Percentiles rank a stretch among this genome's conserved stretches.
These are phyloP conservation scores for Agrotis segetum DNA, from an alignment of 2,888 invertebrate species.

Conservation along the genomic window DNA sequence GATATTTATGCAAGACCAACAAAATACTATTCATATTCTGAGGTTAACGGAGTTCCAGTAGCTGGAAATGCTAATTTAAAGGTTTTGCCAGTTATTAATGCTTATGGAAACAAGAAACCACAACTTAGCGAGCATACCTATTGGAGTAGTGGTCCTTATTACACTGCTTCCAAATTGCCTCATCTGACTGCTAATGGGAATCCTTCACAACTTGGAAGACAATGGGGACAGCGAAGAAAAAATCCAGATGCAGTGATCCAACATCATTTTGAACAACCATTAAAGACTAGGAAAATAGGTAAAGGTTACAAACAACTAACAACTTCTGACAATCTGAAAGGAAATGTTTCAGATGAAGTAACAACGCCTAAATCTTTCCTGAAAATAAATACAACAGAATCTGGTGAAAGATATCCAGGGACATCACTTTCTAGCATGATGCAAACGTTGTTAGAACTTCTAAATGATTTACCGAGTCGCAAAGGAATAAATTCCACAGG, in stretches of 20 bases:
- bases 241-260: slow-evolving; percentile 38
- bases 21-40: slow-evolving; percentile 9
- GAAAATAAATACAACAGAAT: slow-evolving; percentile 33
- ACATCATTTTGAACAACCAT: slow-evolving; percentile 35
- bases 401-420: slow-evolving; percentile 35
- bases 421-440: slow-evolving; percentile 28
- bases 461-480: slow-evolving; percentile 25
- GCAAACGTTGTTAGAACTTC: slow-evolving; percentile 40
- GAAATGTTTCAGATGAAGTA: neutral
- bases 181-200: slow-evolving; percentile 25
- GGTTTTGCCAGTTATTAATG: neutral
- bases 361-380: slow-evolving; percentile 3
- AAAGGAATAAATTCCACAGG: slow-evolving; percentile 28
- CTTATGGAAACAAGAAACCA: neutral
- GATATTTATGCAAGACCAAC: slow-evolving; percentile 17
- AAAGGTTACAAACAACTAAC: neutral
- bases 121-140: slow-evolving; percentile 7
- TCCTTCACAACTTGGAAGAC: neutral
- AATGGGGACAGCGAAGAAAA: slow-evolving; percentile 30
- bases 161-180: slow-evolving; percentile 16
- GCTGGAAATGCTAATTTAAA: slow-evolving; percentile 7
- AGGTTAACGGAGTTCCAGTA: neutral
- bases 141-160: slow-evolving; percentile 30
- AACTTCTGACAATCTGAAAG: neutral
- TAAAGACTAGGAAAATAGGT: slow-evolving; percentile 13